These are phyloP conservation scores for Xiphorhynchus erythropygius DNA, from an alignment of 2,797 vertebrate species.

Conservation along the genomic window DNA sequence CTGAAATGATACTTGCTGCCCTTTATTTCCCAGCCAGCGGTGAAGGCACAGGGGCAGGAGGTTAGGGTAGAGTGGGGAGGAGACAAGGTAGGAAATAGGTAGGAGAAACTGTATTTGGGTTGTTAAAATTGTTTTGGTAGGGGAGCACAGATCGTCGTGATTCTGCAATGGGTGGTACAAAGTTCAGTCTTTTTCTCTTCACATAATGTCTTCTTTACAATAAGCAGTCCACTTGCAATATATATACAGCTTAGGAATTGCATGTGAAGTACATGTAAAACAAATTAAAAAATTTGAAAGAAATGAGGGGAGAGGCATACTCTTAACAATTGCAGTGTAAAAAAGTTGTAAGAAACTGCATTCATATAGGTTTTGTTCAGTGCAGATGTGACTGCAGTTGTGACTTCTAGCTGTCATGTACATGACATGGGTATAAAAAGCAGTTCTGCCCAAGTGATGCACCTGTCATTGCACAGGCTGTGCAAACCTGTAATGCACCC, in stretches of 20 bases:
- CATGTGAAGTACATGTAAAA: not conserved
- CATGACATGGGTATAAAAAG: not conserved
- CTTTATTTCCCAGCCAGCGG: not conserved
- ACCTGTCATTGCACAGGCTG: not conserved
- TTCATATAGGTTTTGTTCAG: not conserved
- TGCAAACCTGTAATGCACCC: not conserved
- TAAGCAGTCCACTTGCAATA: not conserved
- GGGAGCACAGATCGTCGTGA: accelerated
- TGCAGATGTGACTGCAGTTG: not conserved
- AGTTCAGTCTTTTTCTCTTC: not conserved
- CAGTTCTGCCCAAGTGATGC: not conserved
- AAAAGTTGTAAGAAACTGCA: not conserved
- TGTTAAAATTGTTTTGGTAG: not conserved
- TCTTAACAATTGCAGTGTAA: not conserved
- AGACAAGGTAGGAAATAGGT: not conserved
- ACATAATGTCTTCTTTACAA: not conserved
- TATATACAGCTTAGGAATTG: not conserved
- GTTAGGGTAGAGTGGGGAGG: not conserved
- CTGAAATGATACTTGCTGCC: not conserved
- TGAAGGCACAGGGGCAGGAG: not conserved
- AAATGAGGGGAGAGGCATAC: not conserved
- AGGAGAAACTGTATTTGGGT: not conserved
- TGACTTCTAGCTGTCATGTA: not conserved
- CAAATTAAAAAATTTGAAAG: not conserved
- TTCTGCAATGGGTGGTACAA: not conserved